Evolutionary conservation across 2,888 invertebrate genomes (phyloP).

Genomic region (Deladenus siricidicola): DNA sequence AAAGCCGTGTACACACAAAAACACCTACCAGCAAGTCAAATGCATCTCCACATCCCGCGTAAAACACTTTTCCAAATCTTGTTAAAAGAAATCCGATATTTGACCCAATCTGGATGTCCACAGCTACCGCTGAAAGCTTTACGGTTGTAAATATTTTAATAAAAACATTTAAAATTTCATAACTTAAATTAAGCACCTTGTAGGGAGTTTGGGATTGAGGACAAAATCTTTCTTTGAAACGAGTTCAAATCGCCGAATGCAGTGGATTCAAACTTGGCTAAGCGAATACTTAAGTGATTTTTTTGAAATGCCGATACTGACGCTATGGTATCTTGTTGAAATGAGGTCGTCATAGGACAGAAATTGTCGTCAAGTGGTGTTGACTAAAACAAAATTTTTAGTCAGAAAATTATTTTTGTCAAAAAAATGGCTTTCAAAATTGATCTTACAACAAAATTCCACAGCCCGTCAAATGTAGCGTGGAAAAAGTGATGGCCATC

Average conservation of each 20-base stretch:
- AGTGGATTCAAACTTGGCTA: conserved; percentile 33
- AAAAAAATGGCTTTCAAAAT: background rate
- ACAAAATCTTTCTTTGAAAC: conserved; percentile 30
- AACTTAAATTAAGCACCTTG: conserved; percentile 36
- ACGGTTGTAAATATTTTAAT: no score
- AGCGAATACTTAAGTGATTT: conserved; percentile 24
- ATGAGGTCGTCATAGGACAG: conserved; percentile 30
- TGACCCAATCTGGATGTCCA: conserved; percentile 78
- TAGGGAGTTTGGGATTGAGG: conserved; percentile 34
- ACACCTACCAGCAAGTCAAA: conserved; percentile 58
- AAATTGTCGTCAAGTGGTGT: background rate
- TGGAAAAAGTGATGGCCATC: conserved; percentile 45
- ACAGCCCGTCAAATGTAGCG: conserved; percentile 37
- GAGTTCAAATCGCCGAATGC: conserved; percentile 35
- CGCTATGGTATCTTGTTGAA: conserved; percentile 45
- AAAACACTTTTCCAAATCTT: conserved; percentile 82
- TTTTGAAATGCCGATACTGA: conserved; percentile 23
- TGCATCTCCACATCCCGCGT: conserved; percentile 74
- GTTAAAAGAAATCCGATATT: conserved; percentile 85
- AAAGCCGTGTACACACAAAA: no score
- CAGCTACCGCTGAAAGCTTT: conserved; percentile 53
- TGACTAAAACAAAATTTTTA: conserved; percentile 1
- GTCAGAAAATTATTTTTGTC: background rate
- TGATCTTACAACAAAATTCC: conserved; percentile 30
- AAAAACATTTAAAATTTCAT: no score